phyloP scores from a whole-genome alignment of 2,888 invertebrate species.

The Pandemis corylana region DNA sequence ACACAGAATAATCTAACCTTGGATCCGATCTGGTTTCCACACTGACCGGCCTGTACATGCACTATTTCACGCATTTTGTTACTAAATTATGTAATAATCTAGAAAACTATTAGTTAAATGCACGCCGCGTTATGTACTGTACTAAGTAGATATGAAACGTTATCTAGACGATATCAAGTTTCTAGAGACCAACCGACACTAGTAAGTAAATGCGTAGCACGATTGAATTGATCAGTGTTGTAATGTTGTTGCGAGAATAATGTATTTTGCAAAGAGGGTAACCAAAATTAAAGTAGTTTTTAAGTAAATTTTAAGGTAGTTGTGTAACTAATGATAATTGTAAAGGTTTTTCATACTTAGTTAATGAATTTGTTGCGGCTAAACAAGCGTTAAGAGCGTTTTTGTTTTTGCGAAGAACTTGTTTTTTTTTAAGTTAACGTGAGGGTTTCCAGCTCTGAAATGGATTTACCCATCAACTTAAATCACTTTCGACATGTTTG shows the following conservation, averaged over 20 bases:
- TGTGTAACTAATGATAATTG: neutral
- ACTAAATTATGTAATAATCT: conserved; percentile 30
- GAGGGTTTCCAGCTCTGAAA: neutral
- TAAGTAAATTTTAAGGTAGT: conserved; percentile 3
- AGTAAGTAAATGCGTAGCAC: neutral
- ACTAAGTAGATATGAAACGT: conserved; percentile 1
- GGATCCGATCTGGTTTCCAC: conserved; percentile 88
- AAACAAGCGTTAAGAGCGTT: neutral
- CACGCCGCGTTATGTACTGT: conserved; percentile 12
- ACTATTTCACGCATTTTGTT: conserved; percentile 87
- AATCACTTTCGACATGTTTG: too few species aligned
- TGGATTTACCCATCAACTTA: neutral
- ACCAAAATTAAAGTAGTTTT: neutral
- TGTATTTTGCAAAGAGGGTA: neutral
- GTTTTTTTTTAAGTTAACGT: neutral
- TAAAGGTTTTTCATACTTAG: neutral
- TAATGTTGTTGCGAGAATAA: conserved; percentile 8
- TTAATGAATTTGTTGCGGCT: neutral
- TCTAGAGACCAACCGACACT: conserved; percentile 18
- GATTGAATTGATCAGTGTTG: too few species aligned
- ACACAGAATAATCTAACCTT: conserved; percentile 55
- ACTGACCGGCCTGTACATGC: conserved; percentile 88
- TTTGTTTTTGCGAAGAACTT: neutral
- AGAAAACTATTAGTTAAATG: conserved; percentile 14
- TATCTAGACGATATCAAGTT: conserved; percentile 30